Percentiles rank a stretch among this genome's conserved stretches.
These are phyloP conservation scores for Protodeltote pygarga DNA, from an alignment of 2,888 invertebrate genomes.

Conservation along the genomic window DNA sequence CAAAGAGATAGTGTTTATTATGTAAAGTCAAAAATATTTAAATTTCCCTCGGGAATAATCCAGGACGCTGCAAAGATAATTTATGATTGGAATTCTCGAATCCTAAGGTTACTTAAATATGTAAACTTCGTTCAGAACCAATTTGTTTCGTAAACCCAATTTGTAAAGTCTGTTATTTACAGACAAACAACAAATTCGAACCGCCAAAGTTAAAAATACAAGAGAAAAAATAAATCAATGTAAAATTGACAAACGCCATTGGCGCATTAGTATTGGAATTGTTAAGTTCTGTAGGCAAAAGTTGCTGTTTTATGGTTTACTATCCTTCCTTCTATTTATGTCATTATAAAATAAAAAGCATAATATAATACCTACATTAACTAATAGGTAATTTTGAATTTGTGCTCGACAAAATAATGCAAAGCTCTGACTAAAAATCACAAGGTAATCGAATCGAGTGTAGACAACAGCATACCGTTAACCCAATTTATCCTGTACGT, in stretches of 20 bases:
- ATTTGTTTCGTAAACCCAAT: constrained; percentile 36
- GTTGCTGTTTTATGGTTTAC: too few relatives aligned
- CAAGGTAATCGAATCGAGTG: too few relatives aligned
- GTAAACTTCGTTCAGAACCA: constrained; percentile 36
- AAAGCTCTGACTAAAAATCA: too few relatives aligned
- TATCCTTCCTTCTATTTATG: too few relatives aligned
- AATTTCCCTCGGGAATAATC: constrained; percentile 37
- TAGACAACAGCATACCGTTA: too few relatives aligned
- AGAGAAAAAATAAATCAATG: constrained; percentile 15
- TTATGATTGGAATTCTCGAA: constrained; percentile 21
- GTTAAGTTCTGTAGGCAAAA: constrained; percentile 12
- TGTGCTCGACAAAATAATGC: too few relatives aligned
- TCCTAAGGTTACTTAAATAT: constrained; percentile 25
- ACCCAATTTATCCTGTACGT: too few relatives aligned
- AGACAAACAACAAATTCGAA: constrained; percentile 22
- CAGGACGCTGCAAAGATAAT: constrained; percentile 34
- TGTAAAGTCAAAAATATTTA: constrained; percentile 31
- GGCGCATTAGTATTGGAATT: constrained; percentile 13
- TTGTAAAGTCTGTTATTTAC: constrained; percentile 30
- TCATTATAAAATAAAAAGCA: too few relatives aligned
- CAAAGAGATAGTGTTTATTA: too few relatives aligned
- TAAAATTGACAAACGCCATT: constrained; percentile 4
- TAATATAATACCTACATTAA: too few relatives aligned
- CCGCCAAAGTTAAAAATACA: constrained; percentile 2
- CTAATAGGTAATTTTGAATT: too few relatives aligned